phyloP scores from a whole-genome alignment of 2,113 vertebrate genomes.

The Meriones unguiculatus region DNA sequence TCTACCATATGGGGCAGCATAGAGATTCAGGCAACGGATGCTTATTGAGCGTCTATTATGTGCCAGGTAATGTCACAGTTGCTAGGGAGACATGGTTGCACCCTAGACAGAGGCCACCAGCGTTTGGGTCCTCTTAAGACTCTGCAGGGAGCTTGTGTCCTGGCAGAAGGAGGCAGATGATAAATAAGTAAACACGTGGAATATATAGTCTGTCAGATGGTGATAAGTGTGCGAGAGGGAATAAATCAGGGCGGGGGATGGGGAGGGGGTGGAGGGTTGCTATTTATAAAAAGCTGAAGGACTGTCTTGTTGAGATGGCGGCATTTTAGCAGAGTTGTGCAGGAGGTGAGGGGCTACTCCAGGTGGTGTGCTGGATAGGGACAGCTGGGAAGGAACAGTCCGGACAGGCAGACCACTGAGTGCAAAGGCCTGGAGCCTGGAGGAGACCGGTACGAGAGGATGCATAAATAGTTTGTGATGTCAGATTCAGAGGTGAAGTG shows the following conservation, averaged over 20 bases:
- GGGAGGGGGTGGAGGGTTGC: background rate
- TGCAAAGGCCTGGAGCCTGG: background rate
- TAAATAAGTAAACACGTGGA: conserved; percentile 54
- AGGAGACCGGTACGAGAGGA: background rate
- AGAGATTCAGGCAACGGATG: background rate
- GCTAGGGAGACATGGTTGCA: background rate
- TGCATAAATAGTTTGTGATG: background rate
- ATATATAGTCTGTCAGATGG: conserved; percentile 41
- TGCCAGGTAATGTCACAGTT: background rate
- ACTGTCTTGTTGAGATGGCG: background rate
- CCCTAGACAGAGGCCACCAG: background rate
- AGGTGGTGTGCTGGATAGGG: background rate
- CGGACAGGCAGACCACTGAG: background rate
- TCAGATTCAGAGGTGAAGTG: background rate
- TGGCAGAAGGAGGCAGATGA: background rate
- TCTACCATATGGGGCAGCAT: background rate
- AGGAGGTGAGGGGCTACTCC: conserved; percentile 6
- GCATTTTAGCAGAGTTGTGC: conserved; percentile 39
- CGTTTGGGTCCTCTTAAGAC: background rate
- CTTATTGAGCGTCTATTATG: conserved; percentile 9
- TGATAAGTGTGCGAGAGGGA: background rate
- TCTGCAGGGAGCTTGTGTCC: background rate
- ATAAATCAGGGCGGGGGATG: background rate
- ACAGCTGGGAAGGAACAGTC: background rate
- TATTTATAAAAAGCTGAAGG: conserved; percentile 48